A percentile compares a stretch with the other conserved stretches of the same genome.
Conservation (phyloP, 2,888 invertebrate genomes). For the Sthenelais limicola region DNA sequence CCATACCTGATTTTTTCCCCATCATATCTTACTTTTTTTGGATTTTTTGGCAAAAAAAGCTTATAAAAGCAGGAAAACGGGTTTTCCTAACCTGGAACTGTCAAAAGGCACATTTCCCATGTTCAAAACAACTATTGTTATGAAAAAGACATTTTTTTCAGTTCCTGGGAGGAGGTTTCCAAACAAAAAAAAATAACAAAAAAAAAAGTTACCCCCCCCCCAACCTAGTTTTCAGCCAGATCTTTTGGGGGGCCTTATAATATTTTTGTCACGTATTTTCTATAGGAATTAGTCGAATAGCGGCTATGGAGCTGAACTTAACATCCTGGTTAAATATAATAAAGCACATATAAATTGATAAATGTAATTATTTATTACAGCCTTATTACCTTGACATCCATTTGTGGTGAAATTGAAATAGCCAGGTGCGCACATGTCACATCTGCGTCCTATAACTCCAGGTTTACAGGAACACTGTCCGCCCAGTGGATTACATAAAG, state of each 20-base stretch:
- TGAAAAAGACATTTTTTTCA: too few relatives aligned
- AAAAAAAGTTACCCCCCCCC: neutral
- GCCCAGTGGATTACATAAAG: constrained; percentile 71
- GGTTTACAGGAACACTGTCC: constrained; percentile 71
- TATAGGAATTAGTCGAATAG: neutral
- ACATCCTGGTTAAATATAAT: neutral
- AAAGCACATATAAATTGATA: neutral
- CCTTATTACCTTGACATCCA: constrained; percentile 79
- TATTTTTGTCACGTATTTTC: neutral
- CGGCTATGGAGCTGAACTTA: too few relatives aligned
- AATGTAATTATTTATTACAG: neutral
- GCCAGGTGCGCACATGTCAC: constrained; percentile 70
- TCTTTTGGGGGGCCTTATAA: neutral
- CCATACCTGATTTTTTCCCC: too few relatives aligned
- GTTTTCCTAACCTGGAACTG: too few relatives aligned
- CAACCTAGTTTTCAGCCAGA: neutral
- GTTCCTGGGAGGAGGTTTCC: too few relatives aligned
- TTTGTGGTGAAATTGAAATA: constrained; percentile 80
- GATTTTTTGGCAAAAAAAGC: too few relatives aligned
- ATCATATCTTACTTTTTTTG: too few relatives aligned
- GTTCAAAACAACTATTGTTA: too few relatives aligned
- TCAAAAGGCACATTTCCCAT: too few relatives aligned
- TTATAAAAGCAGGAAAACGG: too few relatives aligned
- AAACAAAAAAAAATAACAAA: constrained; percentile 6
- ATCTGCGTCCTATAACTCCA: constrained; percentile 69